These are phyloP conservation scores for Sebastes hubbsi DNA, from an alignment of 2,797 vertebrate species.

Conservation along the genomic window DNA sequence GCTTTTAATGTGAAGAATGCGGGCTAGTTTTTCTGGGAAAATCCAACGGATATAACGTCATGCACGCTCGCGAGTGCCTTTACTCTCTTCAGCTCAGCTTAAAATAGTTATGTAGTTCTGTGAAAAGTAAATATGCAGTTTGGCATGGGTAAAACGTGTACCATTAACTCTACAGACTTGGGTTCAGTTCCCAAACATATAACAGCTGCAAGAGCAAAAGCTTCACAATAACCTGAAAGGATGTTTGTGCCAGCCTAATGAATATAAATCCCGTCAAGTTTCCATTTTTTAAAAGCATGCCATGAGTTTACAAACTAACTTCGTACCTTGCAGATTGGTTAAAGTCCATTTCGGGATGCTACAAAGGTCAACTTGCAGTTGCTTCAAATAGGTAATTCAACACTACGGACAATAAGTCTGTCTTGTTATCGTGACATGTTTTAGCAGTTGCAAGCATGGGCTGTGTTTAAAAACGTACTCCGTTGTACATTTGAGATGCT, in stretches of 20 bases:
- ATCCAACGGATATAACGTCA: too few species aligned
- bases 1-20: too few species aligned
- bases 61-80: too few species aligned
- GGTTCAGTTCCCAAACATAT: not conserved
- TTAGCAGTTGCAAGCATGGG: not conserved
- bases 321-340: not conserved
- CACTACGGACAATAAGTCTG: not conserved
- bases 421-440: not conserved
- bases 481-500: not conserved
- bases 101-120: not conserved
- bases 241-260: not conserved
- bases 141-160: too few species aligned
- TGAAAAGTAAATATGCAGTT: not conserved
- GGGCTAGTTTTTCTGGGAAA: too few species aligned
- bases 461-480: not conserved
- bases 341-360: not conserved
- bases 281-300: not conserved
- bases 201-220: not conserved
- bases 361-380: not conserved
- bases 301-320: not conserved
- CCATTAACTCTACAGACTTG: not conserved
- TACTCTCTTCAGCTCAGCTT: too few species aligned
- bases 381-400: not conserved
- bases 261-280: not conserved
- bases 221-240: not conserved